These are phyloP conservation scores for Syritta pipiens DNA, from an alignment of 2,888 invertebrate species.

Conservation along the genomic window DNA sequence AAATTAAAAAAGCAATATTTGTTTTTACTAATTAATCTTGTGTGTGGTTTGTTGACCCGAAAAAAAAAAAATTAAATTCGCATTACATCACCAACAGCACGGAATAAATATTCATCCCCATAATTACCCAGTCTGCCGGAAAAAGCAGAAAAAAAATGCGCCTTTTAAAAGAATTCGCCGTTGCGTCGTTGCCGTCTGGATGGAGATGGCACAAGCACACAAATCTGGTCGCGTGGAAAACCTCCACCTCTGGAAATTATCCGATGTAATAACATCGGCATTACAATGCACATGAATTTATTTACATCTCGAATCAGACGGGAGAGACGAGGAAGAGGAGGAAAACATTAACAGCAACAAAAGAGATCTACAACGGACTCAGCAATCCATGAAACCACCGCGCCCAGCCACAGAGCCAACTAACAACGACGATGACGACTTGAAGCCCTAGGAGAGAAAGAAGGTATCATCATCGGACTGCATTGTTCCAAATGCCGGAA, in stretches of 20 bases:
- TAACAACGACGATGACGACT: not conserved
- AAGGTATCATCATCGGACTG: no score
- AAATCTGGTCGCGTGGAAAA: slow-evolving; percentile 38
- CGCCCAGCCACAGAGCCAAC: not conserved
- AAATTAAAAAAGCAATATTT: no score
- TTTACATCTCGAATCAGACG: slow-evolving; percentile 6
- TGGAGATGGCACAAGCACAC: not conserved
- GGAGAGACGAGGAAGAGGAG: not conserved
- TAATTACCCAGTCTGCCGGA: slow-evolving; percentile 21
- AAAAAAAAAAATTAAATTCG: slow-evolving; percentile 9
- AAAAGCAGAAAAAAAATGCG: not conserved
- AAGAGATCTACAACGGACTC: no score
- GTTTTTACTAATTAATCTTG: no score
- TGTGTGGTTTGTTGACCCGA: slow-evolving; percentile 31
- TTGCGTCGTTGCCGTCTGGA: no score
- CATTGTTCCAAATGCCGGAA: not conserved
- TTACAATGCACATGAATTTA: slow-evolving; percentile 31
- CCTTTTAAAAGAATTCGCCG: not conserved
- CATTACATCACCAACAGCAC: not conserved
- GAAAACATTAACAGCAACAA: no score
- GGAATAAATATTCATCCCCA: no score
- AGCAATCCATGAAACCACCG: slow-evolving; percentile 1
- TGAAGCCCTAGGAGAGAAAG: not conserved
- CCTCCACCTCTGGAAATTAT: slow-evolving; percentile 16
- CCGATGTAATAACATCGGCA: slow-evolving; percentile 36